Evolutionary conservation across 2,113 vertebrate genomes (phyloP).

Genomic region (Saguinus imperator): DNA sequence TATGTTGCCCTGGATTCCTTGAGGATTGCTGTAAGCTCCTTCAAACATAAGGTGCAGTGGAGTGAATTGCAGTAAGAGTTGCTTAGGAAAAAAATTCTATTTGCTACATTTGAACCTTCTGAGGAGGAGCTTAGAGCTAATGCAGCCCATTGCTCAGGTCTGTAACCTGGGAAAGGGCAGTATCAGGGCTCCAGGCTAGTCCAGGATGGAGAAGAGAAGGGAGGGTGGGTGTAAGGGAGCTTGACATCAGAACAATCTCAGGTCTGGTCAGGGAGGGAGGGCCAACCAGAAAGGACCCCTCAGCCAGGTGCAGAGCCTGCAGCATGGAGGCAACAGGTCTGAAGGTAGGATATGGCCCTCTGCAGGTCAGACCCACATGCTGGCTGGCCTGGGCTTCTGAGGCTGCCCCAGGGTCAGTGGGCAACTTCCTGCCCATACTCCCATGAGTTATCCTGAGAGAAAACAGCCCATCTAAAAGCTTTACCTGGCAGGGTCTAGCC

Average conservation of each 20-base stretch:
- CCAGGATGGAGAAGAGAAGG: background rate
- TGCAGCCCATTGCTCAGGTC: background rate
- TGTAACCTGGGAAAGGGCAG: background rate
- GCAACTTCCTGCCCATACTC: fast-evolving
- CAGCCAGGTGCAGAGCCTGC: background rate
- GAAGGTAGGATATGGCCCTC: fast-evolving
- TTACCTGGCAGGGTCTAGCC: background rate
- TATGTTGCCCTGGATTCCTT: background rate
- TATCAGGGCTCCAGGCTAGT: background rate
- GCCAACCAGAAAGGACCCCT: background rate
- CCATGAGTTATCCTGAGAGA: background rate
- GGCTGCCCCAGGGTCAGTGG: background rate
- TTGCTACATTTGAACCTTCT: background rate
- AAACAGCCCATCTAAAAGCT: background rate
- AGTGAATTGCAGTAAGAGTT: background rate
- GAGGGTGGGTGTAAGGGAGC: background rate
- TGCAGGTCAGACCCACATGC: background rate
- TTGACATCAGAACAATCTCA: background rate
- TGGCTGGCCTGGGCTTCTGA: background rate
- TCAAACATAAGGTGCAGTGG: background rate
- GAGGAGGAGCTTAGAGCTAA: background rate
- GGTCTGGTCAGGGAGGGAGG: background rate
- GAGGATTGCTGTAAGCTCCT: background rate
- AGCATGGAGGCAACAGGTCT: background rate
- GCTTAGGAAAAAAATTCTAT: background rate